Percentiles rank a stretch among this genome's conserved stretches.
These are phyloP conservation scores for Phylloscopus trochiloides DNA, from an alignment of 2,113 vertebrate species.

Conservation along the genomic window DNA sequence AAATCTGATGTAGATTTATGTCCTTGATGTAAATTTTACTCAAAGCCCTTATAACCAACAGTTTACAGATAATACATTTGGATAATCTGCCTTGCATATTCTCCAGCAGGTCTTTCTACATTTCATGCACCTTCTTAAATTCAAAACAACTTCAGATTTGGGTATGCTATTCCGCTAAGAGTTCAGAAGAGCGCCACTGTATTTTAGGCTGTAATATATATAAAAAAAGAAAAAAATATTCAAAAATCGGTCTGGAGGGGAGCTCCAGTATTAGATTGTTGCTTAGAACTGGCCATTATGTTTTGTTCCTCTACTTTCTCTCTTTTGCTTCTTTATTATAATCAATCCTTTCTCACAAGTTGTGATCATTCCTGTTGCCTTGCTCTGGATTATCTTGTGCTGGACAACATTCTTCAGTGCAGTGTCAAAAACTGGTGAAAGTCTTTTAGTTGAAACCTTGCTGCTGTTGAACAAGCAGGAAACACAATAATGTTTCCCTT, in stretches of 20 bases:
- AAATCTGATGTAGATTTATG: background rate
- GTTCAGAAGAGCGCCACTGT: background rate
- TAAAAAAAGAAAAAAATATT: background rate
- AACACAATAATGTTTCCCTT: background rate
- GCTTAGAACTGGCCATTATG: background rate
- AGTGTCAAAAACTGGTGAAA: background rate
- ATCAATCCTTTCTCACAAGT: background rate
- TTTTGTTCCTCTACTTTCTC: background rate
- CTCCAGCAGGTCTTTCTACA: background rate
- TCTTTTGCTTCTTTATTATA: background rate
- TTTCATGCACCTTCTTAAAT: background rate
- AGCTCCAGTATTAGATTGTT: background rate
- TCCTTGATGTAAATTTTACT: background rate
- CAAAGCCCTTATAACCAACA: background rate
- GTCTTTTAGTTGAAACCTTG: background rate
- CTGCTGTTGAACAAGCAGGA: background rate
- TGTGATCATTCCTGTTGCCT: background rate
- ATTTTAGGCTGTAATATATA: background rate
- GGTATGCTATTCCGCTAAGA: background rate
- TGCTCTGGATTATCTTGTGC: background rate
- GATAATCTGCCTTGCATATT: background rate
- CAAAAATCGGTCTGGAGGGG: background rate
- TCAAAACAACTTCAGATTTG: background rate
- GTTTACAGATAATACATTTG: background rate
- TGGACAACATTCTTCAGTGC: background rate